Evolutionary conservation across 2,888 invertebrate species (phyloP).

Genomic region (Clanis bilineata): DNA sequence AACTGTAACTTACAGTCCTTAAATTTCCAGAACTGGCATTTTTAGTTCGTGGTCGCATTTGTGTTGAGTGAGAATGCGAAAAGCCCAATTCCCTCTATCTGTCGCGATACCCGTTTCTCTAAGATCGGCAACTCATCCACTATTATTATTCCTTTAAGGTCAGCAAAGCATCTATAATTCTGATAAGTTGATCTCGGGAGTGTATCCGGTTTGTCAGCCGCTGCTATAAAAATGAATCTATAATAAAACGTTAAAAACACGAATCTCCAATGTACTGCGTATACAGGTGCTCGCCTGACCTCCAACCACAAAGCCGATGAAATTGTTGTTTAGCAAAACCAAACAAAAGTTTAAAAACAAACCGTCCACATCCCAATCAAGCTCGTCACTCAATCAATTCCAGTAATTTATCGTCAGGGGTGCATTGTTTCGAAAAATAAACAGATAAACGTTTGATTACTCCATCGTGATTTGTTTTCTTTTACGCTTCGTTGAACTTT

Average conservation of each 20-base stretch:
- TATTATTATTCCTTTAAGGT: no score
- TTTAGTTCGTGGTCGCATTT: no score
- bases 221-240: no score
- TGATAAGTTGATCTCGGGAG: no score
- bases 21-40: no score
- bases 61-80: no score
- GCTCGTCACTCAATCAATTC: constrained; percentile 34
- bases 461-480: constrained; percentile 3
- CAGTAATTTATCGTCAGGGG: constrained; percentile 29
- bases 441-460: constrained; percentile 8
- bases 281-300: neutral
- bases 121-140: no score
- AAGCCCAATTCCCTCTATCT: no score
- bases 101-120: no score
- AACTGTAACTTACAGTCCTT: no score
- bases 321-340: constrained; percentile 4
- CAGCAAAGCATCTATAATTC: no score
- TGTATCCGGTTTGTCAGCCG: no score
- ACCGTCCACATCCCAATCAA: constrained; percentile 35
- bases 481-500: constrained; percentile 1
- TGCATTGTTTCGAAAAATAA: neutral
- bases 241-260: neutral
- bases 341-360: constrained; percentile 30
- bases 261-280: neutral
- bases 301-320: neutral